phyloP scores from a whole-genome alignment of 53 echinoderm and acorn worm species.

The Echinarachnius parma region DNA sequence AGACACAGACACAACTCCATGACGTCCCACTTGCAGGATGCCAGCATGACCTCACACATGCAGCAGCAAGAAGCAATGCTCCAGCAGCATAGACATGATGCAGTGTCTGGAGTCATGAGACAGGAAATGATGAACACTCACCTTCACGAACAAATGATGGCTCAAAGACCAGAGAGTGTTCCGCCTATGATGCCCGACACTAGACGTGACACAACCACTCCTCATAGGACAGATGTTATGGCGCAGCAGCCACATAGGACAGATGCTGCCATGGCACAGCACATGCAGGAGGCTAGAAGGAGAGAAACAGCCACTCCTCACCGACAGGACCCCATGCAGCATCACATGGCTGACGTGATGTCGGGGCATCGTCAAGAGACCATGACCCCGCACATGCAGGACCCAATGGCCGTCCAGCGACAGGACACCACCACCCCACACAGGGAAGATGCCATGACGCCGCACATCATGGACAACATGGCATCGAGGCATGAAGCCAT shows the following conservation, averaged over 20 bases:
- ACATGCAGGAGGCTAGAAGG: conserved; percentile 41
- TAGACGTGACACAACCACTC: conserved; percentile 28
- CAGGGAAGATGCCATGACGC: conserved; percentile 36
- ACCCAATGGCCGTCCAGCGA: conserved; percentile 15
- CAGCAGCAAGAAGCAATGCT: conserved; percentile 23
- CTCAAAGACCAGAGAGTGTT: conserved; percentile 40
- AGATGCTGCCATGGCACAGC: too few species aligned
- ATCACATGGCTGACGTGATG: conserved; percentile 25
- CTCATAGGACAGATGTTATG: conserved; percentile 27
- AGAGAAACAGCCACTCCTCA: conserved; percentile 31
- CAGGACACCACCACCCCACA: conserved; percentile 35
- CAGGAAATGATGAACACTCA: conserved; percentile 31
- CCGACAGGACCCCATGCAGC: conserved; percentile 17
- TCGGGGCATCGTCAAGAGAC: conserved; percentile 2
- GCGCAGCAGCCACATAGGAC: too few species aligned
- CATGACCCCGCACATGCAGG: conserved; percentile 37
- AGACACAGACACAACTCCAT: conserved; percentile 39
- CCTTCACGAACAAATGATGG: conserved; percentile 25
- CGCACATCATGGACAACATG: conserved; percentile 39
- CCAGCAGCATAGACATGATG: conserved; percentile 8
- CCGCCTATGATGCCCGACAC: conserved; percentile 8
- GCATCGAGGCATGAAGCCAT: conserved; percentile 14
- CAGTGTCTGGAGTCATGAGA: conserved; percentile 9
- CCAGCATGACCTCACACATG: conserved; percentile 10
- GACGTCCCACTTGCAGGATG: conserved; percentile 54